phyloP scores from a whole-genome alignment of 2,888 invertebrate species.

The Hydrotaea cyrtoneurina region DNA sequence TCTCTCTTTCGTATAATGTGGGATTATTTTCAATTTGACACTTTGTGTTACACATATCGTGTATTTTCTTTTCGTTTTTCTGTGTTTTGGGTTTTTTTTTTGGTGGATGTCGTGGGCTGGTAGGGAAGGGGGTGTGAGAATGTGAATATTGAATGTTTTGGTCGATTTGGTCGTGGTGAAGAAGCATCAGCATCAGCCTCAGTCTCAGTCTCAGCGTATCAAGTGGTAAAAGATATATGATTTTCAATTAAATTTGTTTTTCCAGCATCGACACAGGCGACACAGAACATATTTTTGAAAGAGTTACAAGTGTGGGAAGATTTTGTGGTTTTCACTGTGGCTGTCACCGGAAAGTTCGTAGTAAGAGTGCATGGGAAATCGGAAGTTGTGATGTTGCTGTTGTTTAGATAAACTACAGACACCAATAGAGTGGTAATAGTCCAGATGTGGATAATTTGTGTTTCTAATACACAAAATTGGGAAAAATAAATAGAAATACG shows the following conservation, averaged over 20 bases:
- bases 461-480: neutral
- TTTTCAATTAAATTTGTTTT: slow-evolving; percentile 64
- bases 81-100: slow-evolving; percentile 53
- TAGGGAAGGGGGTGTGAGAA: slow-evolving; percentile 36
- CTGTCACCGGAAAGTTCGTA: neutral
- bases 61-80: slow-evolving; percentile 24
- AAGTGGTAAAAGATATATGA: slow-evolving; percentile 67
- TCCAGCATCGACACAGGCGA: slow-evolving; percentile 10
- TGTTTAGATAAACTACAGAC: slow-evolving; percentile 23
- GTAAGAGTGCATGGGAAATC: slow-evolving; percentile 14
- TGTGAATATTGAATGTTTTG: neutral
- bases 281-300: slow-evolving; percentile 46
- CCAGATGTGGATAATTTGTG: slow-evolving; percentile 37
- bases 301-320: slow-evolving; percentile 67
- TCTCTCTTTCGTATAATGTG: slow-evolving; percentile 61
- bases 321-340: slow-evolving; percentile 46
- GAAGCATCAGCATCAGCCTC: slow-evolving; percentile 3
- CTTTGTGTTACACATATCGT: slow-evolving; percentile 55
- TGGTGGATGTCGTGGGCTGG: slow-evolving; percentile 41
- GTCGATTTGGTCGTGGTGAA: neutral
- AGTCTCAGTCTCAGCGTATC: slow-evolving; percentile 37
- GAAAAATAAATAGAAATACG: neutral
- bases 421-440: slow-evolving; percentile 6
- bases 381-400: slow-evolving; percentile 19
- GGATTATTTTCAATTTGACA: slow-evolving; percentile 63